phyloP scores from a whole-genome alignment of 1,140 invertebrate species.

The Magallana gigas region DNA sequence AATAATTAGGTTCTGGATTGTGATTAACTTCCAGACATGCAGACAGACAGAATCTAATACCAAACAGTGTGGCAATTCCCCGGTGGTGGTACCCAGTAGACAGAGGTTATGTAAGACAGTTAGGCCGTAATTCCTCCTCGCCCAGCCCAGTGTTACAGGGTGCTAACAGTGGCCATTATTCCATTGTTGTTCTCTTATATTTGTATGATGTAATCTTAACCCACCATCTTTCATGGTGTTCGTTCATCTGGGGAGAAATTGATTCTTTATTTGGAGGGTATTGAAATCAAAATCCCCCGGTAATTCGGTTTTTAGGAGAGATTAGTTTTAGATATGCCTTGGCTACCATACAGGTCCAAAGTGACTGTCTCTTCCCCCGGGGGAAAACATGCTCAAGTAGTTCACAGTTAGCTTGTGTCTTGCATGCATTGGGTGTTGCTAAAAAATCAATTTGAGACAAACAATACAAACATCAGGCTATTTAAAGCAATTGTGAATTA shows the following conservation, averaged over 20 bases:
- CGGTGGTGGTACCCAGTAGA: not conserved
- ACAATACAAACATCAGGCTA: too few species aligned
- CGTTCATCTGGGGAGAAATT: constrained; percentile 2
- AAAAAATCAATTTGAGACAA: too few species aligned
- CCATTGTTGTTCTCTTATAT: constrained; percentile 1
- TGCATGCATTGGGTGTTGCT: too few species aligned
- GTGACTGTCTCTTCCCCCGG: too few species aligned
- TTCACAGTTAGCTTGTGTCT: too few species aligned
- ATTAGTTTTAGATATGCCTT: not conserved
- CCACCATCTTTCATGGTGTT: not conserved
- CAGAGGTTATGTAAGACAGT: not conserved
- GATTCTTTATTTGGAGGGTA: constrained; percentile 1
- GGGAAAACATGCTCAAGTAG: too few species aligned
- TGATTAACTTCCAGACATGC: not conserved
- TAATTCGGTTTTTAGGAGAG: not conserved
- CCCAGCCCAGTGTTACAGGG: not conserved
- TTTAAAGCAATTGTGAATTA: too few species aligned
- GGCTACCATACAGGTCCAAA: too few species aligned
- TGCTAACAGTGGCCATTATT: not conserved
- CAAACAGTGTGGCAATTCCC: not conserved
- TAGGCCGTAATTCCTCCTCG: not conserved
- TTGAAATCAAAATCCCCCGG: constrained; percentile 5
- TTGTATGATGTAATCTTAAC: constrained; percentile 13
- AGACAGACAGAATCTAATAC: not conserved
- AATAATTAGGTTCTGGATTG: not conserved